Percentiles rank a stretch among this genome's conserved stretches.
phyloP scores from a whole-genome alignment of 92 coral and sea anemone genomes.

The Palythoa grandiflora region DNA sequence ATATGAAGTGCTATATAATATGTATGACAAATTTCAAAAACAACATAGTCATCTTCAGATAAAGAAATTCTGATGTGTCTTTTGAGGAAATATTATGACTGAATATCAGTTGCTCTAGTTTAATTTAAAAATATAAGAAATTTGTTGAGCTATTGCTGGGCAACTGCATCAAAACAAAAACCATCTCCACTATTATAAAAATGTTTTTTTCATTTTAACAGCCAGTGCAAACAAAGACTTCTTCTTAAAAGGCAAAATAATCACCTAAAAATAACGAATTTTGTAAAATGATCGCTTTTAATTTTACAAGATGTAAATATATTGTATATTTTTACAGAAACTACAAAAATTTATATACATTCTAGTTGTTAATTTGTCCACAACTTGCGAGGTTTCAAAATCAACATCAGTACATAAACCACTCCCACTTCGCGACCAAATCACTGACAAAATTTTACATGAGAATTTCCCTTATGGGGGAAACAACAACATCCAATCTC shows the following conservation, averaged over 20 bases:
- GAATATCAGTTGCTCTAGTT: not conserved
- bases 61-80: too few species aligned
- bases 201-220: not conserved
- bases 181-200: not conserved
- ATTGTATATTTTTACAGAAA: not conserved
- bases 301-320: not conserved
- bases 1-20: too few species aligned
- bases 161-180: not conserved
- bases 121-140: not conserved
- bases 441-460: not conserved
- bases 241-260: not conserved
- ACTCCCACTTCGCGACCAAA: not conserved
- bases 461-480: not conserved
- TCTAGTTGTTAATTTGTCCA: not conserved
- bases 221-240: not conserved
- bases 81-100: not conserved
- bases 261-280: not conserved
- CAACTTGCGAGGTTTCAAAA: not conserved
- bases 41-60: too few species aligned
- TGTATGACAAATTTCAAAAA: too few species aligned
- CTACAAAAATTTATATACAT: not conserved
- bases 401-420: not conserved
- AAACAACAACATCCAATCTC: not conserved
- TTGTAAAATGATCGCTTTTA: not conserved
- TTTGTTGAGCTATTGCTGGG: not conserved